Base-by-base conservation (phyloP, 2,797 vertebrate genomes). In the Halcyon smyrnensis region DNA sequence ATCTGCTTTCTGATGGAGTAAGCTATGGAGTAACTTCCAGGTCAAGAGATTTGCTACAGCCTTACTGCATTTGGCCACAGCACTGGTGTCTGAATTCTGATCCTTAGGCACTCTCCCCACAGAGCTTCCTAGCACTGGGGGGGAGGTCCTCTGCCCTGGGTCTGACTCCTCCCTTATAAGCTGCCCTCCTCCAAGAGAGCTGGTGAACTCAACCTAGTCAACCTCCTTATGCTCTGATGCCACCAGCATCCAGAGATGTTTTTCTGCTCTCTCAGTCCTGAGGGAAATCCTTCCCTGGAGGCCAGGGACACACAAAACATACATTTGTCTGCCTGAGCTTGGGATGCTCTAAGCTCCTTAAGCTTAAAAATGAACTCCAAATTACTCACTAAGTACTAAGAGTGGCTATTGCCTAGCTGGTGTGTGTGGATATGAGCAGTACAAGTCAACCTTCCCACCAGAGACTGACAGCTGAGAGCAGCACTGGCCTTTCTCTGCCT, bases 301-400 rank as follows among this genome's bases (percentile, higher is more conserved):
- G 6, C 37, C 9, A 34, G 0, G 6, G n/a, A 21, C 25, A 39
- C 11, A 28, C 16, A 68, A 15, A 15, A 54, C 0, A 0, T 28
- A 25, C 45, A 80, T 14, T 69, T 51, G 2, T 23, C 17, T 48
- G 9, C 30, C 48, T 0, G 0, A 43, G 14, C 12, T 39, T 59
- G 5, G 27, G 27, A 4, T 54, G 34, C 51, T 71, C 25, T 34
- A 28, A 7, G 15, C 4, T 59, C 37, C 21, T 59, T 24, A 46
- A 1, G 0, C 3, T 77, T 57, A 27, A 57, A 64, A 46, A 46
- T 25, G 2, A 60, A 43, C 11, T 77, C 8, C 19, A 41, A n/a
- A 53, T 36, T 63, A 7, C 37, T 74, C 3, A 0, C 27, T 41
- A 21, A 13, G 5, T 41, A 23, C 25, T 46, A 21, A 39, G 12